phyloP scores from a whole-genome alignment of 2,888 invertebrate genomes.

The Branchellion lobata region DNA sequence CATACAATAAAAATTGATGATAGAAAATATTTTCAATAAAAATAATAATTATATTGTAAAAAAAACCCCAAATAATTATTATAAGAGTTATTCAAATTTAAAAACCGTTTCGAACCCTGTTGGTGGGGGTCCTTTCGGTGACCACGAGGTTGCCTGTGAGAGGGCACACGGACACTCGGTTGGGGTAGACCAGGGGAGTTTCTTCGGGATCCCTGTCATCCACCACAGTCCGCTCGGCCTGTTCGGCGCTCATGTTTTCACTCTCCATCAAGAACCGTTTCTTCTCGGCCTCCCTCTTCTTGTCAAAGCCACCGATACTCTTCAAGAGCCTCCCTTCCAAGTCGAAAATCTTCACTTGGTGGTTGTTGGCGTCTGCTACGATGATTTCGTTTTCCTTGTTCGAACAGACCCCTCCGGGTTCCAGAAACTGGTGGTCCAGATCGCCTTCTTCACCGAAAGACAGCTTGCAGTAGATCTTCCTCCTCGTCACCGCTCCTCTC shows the following conservation, averaged over 20 bases:
- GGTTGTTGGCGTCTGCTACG: slow-evolving; percentile 93
- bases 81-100: neutral
- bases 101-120: slow-evolving; percentile 73
- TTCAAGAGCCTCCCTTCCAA: slow-evolving; percentile 98
- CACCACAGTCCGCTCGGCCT: neutral
- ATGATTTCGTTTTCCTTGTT: slow-evolving; percentile 99
- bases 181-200: slow-evolving; percentile 94
- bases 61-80: neutral
- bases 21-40: too few relatives aligned
- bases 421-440: slow-evolving; percentile 80
- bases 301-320: slow-evolving; percentile 89
- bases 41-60: neutral
- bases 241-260: neutral
- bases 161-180: slow-evolving; percentile 94
- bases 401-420: slow-evolving; percentile 98
- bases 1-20: too few relatives aligned
- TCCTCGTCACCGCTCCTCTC: slow-evolving; percentile 91
- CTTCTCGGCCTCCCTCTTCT: slow-evolving; percentile 75
- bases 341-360: slow-evolving; percentile 98
- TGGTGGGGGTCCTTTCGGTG: slow-evolving; percentile 91
- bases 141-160: slow-evolving; percentile 99
- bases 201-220: slow-evolving; percentile 75
- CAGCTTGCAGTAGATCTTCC: slow-evolving; percentile 99
- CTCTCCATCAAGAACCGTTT: slow-evolving; percentile 64
- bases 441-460: slow-evolving; percentile 99